A percentile compares a stretch with the other conserved stretches of the same genome.
Conservation (phyloP, 2,797 vertebrate species). For the Takifugu rubripes region DNA sequence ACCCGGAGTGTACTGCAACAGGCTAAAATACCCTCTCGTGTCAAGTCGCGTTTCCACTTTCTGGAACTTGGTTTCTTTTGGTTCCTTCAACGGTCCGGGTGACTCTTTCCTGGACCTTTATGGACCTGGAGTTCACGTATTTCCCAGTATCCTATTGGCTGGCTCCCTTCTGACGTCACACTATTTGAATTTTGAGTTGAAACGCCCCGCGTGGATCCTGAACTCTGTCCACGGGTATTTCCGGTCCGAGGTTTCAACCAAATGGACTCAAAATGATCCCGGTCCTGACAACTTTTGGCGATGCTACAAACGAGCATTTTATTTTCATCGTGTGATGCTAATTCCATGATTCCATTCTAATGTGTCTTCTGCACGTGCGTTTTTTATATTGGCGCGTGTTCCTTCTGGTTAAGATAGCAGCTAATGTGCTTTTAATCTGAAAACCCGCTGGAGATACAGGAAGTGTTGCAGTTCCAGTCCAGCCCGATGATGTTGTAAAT, state of each 20-base stretch:
- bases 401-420: not conserved
- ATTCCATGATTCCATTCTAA: not conserved
- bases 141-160: not conserved
- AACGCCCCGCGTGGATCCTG: not conserved
- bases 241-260: not conserved
- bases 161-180: not conserved
- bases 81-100: no score
- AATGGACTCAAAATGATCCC: no score
- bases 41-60: no score
- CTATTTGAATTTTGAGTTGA: slow-evolving; percentile 2
- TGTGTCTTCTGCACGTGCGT: no score
- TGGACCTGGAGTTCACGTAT: no score
- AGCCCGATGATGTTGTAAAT: not conserved
- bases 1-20: no score
- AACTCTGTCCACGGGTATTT: not conserved
- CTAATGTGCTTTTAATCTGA: slow-evolving; percentile 13
- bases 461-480: not conserved
- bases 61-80: no score
- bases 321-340: not conserved
- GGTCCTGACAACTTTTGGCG: no score
- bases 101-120: no score
- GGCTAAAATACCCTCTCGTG: no score
- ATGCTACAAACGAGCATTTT: no score
- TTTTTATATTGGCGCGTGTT: no score
- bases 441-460: not conserved